Base-by-base conservation (phyloP, 1,140 invertebrate species). In the Lasioglossum albipes region DNA sequence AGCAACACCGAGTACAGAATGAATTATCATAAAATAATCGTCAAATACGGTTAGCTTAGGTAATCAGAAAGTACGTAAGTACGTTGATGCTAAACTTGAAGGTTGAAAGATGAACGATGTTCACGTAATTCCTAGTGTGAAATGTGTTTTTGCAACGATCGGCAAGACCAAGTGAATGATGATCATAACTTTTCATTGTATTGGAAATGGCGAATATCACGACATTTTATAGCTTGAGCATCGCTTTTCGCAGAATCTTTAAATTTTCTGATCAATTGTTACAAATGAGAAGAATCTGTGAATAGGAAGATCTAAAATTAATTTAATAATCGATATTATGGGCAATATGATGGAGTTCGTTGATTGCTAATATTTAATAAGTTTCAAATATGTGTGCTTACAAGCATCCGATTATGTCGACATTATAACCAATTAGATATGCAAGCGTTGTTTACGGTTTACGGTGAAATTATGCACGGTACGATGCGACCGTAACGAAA, bases 401-500 rank as follows among this genome's bases (percentile, higher is more conserved):
- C 18, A 36, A 49, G 5, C 27, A 27, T 18, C 22, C 59, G 18
- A 59, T 36, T 42, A 2, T 59, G 41, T 18, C 73, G 10, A 22
- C 36, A 22, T 36, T 31, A 16, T 22, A 13, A 41, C 20, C 12
- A 73, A 79, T 59, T 57, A 79, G 13, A 20, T 18, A 49, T 67
- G 13, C 27, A 22, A 71, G n/a, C 7, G 16, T 62, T 18, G 12
- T 18, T 71, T 62, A 31, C 52, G 59, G 6, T 45, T 49, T 42
- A 62, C 42, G 20, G 36, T 57, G 42, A 75, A 59, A 75, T 79
- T 65, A 16, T 41, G 36, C 27, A 20, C 41, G 18, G 12, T 16
- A 45, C 65, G 41, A 75, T 54, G 65, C 42, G 27, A 16, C 18
- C 6, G 31, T 36, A 78, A 78, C 66, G 13, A 64, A 65, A 52